Conservation (phyloP, 1,140 invertebrate genomes). For the Achatina immaculata region DNA sequence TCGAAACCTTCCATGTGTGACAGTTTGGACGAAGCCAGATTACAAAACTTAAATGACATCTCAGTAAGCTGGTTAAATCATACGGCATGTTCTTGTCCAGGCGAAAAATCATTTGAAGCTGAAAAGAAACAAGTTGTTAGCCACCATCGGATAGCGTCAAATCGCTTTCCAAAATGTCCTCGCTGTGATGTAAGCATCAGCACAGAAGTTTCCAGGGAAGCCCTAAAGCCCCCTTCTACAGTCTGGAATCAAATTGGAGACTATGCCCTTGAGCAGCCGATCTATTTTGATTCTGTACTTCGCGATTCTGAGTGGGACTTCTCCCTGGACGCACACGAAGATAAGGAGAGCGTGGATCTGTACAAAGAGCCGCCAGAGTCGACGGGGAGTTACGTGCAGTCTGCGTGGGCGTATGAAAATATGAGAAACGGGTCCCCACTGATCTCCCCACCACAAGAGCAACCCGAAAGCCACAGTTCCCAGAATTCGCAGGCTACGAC, state of each 20-base stretch:
- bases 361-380: neutral
- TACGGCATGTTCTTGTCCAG: neutral
- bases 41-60: neutral
- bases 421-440: neutral
- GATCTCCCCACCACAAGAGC: neutral
- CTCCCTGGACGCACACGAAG: neutral
- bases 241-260: neutral
- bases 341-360: neutral
- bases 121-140: neutral
- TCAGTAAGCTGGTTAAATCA: neutral
- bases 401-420: neutral
- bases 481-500: neutral
- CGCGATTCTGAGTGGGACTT: neutral
- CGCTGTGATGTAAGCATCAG: neutral
- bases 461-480: neutral
- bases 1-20: neutral
- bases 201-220: neutral
- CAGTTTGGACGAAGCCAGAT: neutral
- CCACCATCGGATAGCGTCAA: neutral
- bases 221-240: neutral
- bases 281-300: conserved; percentile 2
- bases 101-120: neutral
- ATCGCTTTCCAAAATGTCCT: neutral
- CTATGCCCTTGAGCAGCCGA: neutral
- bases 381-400: neutral